Evolutionary conservation across 2,113 vertebrate species (phyloP).

Genomic region (Tapirus terrestris): DNA sequence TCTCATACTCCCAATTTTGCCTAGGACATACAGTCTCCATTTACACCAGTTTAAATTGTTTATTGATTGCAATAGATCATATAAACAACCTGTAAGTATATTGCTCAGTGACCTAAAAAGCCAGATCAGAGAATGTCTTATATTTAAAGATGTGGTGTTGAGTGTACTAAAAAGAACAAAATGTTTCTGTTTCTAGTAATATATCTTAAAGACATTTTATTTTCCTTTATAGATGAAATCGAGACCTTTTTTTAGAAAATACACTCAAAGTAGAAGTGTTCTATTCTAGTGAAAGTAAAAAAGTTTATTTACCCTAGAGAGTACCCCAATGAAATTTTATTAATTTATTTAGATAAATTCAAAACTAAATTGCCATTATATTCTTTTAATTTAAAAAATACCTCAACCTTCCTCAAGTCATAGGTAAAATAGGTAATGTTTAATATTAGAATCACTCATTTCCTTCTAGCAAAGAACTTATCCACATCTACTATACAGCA

Average conservation of each 20-base stretch:
- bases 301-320: not conserved
- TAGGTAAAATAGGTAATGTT: slow-evolving; percentile 29
- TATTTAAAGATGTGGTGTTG: slow-evolving; percentile 83
- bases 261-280: not conserved
- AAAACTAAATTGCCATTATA: not conserved
- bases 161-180: slow-evolving; percentile 77
- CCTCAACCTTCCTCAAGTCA: not conserved
- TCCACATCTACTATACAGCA: not conserved
- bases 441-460: not conserved
- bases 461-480: slow-evolving; percentile 7
- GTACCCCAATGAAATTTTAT: not conserved
- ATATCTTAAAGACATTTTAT: slow-evolving; percentile 78
- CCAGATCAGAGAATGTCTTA: slow-evolving; percentile 80
- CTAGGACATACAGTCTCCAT: slow-evolving; percentile 81
- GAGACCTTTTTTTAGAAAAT: slow-evolving; percentile 30
- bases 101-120: slow-evolving; percentile 85
- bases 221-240: slow-evolving; percentile 64
- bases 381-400: not conserved
- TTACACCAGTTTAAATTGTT: slow-evolving; percentile 93
- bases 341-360: not conserved
- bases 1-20: slow-evolving; percentile 84
- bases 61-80: slow-evolving; percentile 95
- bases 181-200: slow-evolving; percentile 79
- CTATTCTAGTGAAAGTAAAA: not conserved
- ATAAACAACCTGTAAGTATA: slow-evolving; percentile 87